Evolutionary conservation across 2,888 invertebrate species (phyloP), one percentile per base, ranked within the genome.

Genomic region (Napeogenes sylphis): DNA sequence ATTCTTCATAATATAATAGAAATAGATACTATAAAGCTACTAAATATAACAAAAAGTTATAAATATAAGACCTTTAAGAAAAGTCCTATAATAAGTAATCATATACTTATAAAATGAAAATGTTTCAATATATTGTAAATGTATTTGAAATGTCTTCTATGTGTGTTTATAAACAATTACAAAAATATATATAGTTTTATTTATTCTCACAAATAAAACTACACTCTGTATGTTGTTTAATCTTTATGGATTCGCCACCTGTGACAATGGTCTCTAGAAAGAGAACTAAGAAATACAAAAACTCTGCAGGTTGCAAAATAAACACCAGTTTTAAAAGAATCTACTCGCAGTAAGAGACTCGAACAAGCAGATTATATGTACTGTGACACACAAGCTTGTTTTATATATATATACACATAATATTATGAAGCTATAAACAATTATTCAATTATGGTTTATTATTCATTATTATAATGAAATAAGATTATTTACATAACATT

Each of bases 271-370:
- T 73, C 67, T 71, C 64, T 60, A 56, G 57, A 63, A 57, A 66
- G 70, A 67, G 72, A 73, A 74, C 71, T 72, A 74, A 74, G 69
- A 74, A 72, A 69, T 69, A 65, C 55, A 63, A 47, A 64, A 61
- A 59, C 64, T 42, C 42, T 14, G 14, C 51, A 56, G 33, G 54
- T 42, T 21, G 35, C 60, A 55, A 60, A 60, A 62, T 45, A 42
- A 56, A 14, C 30, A 45, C 51, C 30, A 42, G 45, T 56, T 45
- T 32, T 58, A 58, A 62, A 58, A 54, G 45, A 46, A 58, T 62
- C 58, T 45, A 35, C 62, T 58, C 13, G 53, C 42, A 45, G 45
- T 46, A 51, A 51, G 30, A 51, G n/a, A 30, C 51, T 51, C 30
- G 12, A 30, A 51, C 51, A 21, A 30, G 30, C 3, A 8, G 8